phyloP scores from a whole-genome alignment of 2,797 vertebrate genomes.

The Tokudaia tokunoshimensis region DNA sequence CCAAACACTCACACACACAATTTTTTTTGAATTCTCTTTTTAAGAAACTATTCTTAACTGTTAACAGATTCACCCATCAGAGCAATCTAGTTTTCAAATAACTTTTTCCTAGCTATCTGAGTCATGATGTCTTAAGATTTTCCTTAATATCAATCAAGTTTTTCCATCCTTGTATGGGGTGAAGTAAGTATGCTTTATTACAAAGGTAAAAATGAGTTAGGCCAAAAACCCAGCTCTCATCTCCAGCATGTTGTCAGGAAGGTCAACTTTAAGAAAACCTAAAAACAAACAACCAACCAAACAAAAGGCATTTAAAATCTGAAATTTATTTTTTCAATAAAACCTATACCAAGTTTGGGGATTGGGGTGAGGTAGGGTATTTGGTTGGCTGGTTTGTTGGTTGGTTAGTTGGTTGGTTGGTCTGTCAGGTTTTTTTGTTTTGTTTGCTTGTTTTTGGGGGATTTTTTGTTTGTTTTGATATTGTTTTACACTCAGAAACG shows the following conservation, averaged over 20 bases:
- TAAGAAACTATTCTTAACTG: background rate
- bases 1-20: background rate
- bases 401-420: background rate
- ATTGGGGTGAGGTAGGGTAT: too few species aligned
- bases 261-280: background rate
- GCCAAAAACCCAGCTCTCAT: background rate
- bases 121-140: background rate
- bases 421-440: background rate
- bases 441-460: background rate
- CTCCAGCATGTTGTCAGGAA: background rate
- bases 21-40: background rate
- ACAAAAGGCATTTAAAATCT: background rate
- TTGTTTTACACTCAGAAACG: background rate
- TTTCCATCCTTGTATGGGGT: background rate
- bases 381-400: too few species aligned
- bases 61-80: background rate
- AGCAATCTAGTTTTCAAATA: background rate
- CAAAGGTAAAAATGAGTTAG: background rate
- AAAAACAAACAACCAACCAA: background rate
- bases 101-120: background rate
- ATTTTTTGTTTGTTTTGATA: background rate
- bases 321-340: background rate
- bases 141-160: background rate
- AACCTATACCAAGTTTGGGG: background rate
- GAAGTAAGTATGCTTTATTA: background rate